These are phyloP conservation scores for Megaptera novaeangliae DNA, from an alignment of 2,113 vertebrate genomes.

Conservation along the genomic window DNA sequence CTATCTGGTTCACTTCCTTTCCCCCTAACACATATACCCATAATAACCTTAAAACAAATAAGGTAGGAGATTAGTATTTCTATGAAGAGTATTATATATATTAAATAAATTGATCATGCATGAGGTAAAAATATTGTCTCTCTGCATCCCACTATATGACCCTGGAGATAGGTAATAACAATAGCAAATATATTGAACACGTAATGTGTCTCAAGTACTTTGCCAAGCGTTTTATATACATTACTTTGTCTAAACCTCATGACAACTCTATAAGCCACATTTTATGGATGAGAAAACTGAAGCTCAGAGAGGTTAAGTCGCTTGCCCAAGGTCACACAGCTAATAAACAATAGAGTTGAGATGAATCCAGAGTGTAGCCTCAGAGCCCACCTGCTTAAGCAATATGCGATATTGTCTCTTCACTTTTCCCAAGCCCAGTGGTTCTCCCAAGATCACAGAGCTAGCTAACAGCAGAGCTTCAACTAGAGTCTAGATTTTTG, in stretches of 20 bases:
- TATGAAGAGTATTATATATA: not conserved
- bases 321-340: not conserved
- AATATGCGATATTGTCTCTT: not conserved
- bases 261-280: not conserved
- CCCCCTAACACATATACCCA: not conserved
- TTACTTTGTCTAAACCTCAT: not conserved
- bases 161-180: not conserved
- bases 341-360: not conserved
- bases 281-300: not conserved
- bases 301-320: not conserved
- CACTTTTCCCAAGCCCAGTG: not conserved
- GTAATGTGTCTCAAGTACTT: not conserved
- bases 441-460: not conserved
- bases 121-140: not conserved
- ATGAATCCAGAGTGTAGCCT: not conserved
- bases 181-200: not conserved
- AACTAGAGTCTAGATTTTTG: not conserved
- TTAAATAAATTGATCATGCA: not conserved
- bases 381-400: not conserved
- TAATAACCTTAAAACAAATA: not conserved
- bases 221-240: not conserved
- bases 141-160: not conserved
- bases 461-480: not conserved
- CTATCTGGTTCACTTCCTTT: not conserved
- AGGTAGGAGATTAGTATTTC: not conserved